Base-by-base conservation (phyloP, 1,140 invertebrate species). In the Rhopalosiphum maidis region DNA sequence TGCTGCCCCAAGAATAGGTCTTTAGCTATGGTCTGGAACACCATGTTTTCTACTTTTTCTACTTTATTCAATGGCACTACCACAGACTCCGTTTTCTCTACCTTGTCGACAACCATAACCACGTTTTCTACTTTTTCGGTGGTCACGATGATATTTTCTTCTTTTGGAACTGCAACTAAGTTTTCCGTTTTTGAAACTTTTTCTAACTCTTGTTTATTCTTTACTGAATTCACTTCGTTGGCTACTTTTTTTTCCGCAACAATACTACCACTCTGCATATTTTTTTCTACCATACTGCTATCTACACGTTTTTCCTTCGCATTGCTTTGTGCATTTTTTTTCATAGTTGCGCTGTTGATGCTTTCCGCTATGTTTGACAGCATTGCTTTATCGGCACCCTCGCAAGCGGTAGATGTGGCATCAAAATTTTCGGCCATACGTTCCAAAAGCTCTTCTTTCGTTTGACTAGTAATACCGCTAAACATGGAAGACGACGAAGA, bases 381-480 rank as follows among this genome's bases (percentile, higher is more conserved):
- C n/a, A 9, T 88, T 21, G 18, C 8, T 23, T n/a, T 35, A 54
- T n/a, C 25, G 4, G 8, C 15, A 30, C 6, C 55, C 25, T 30
- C 41, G 0, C 9, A 15, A 35, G 35, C 51, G 11, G n/a, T 89
- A 37, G 23, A 21, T 83, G 55, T 93, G 15, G 22, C 82, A 54
- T 85, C 91, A 55, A 93, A 93, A 85, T 55, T 93, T 15, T 23
- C 51, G 0, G 91, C 91, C 91, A 93, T 93, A 6, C 23, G 46
- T 15, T 93, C 91, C 7, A 93, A 54, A 41, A 93, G 82, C n/a
- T 93, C 82, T 85, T 93, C 91, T 93, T 86, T 93, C 37, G 48
- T 43, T 54, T 93, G 77, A 93, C 91, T 93, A 93, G 48, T 51
- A 41, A 46, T 86, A 46, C 23, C 11, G 8, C 25, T 93, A 41